Base-by-base conservation (phyloP, 1,140 invertebrate genomes). In the Calephelis nemesis region DNA sequence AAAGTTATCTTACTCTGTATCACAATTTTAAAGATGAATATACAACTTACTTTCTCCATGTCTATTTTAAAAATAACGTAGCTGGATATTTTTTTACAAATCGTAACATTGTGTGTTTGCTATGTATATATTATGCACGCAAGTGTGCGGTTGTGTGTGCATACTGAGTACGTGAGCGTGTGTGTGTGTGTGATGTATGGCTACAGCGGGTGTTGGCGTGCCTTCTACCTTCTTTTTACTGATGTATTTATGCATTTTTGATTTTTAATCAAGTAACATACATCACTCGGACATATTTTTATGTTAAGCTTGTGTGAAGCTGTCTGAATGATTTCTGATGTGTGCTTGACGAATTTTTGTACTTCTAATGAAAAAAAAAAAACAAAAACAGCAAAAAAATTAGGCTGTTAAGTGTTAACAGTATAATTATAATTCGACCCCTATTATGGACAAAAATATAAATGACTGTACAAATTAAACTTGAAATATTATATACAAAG, bases 201-300 rank as follows among this genome's bases (percentile, higher is more conserved):
- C 74, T 77, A 76, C 75, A 60, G 65, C 65, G 65, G 79, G 82
- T 76, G 83, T 76, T 74, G 75, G 74, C 77, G 79, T 77, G 81
- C 79, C 75, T 84, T 80, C 69, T 67, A 67, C 58, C 65, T 67
- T 67, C 68, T 68, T 52, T 74, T 79, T 83, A 84, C 73, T 76
- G 75, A 79, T 82, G 73, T 86, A 84, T 84, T 85, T 81, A 82
- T 82, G 77, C 75, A 81, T 75, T 69, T 71, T 74, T 67, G 73
- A 72, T 74, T 76, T 73, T 76, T 69, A 74, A 69, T 74, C 73
- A 69, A 47, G 66, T 67, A 68, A 74, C 74, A 74, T 75, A 73
- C 73, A 70, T 64, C 70, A 60, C 58, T 60, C 58, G 58, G 58
- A 60, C 58, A 60, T 60, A 40, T 40, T 58, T 39, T 60, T 60